A percentile compares a stretch with the other conserved stretches of the same genome.
Evolutionary conservation across 1,140 invertebrate species (phyloP).

Genomic region (Trinorchestia longiramus): DNA sequence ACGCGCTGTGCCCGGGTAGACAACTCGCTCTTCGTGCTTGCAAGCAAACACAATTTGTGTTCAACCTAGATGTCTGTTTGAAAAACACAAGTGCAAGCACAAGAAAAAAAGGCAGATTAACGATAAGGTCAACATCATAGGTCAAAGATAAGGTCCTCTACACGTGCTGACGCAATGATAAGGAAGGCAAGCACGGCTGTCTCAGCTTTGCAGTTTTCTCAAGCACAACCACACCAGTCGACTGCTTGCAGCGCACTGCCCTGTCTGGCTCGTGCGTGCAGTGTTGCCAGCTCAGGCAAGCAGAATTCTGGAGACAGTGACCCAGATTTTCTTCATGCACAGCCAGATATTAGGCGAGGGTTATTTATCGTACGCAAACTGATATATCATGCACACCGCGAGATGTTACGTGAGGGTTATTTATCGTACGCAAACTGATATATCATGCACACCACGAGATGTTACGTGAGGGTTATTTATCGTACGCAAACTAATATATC

Average conservation of each 20-base stretch:
- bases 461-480: too few species aligned
- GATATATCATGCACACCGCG: too few species aligned
- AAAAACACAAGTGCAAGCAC: neutral
- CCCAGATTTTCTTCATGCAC: neutral
- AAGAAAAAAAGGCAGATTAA: neutral
- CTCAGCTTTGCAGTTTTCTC: neutral
- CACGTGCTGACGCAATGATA: neutral
- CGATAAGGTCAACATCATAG: neutral
- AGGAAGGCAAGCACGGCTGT: neutral
- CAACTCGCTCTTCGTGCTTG: neutral
- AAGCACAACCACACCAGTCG: neutral
- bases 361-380: too few species aligned
- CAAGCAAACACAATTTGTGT: neutral
- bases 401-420: too few species aligned
- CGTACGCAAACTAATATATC: too few species aligned
- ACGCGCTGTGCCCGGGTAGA: neutral
- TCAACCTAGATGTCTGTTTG: too few species aligned
- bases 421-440: too few species aligned
- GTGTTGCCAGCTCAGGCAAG: neutral
- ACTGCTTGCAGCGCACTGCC: neutral
- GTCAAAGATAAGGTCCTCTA: neutral
- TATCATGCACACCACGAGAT: too few species aligned
- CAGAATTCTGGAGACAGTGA: neutral
- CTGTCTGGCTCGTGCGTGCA: constrained; percentile 3
- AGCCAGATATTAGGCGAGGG: too few species aligned